phyloP scores from a whole-genome alignment of 1,140 invertebrate species.

The Vollenhovia emeryi region DNA sequence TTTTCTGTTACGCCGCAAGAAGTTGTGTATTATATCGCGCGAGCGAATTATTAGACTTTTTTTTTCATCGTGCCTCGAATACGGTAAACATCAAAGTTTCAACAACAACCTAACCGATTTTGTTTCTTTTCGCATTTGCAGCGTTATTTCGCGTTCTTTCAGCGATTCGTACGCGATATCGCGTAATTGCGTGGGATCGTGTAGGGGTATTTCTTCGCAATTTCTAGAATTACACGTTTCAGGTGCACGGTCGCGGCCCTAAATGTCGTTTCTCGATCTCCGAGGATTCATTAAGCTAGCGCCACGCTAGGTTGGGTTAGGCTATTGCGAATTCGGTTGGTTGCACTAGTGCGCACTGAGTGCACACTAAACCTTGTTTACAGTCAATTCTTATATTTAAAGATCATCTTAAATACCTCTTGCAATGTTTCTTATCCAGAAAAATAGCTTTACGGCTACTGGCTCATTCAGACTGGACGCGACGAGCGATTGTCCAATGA shows the following conservation, averaged over 20 bases:
- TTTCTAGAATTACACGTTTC: background rate
- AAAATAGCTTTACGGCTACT: no score
- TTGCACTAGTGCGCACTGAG: no score
- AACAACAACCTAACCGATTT: background rate
- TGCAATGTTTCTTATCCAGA: no score
- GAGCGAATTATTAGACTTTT: constrained; percentile 19
- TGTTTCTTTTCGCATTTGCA: background rate
- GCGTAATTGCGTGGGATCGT: background rate
- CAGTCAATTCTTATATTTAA: no score
- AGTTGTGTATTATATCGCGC: background rate
- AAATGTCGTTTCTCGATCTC: background rate
- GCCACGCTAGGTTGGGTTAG: no score
- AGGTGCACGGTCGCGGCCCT: background rate
- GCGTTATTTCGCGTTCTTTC: background rate
- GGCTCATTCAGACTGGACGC: no score
- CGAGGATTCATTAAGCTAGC: background rate
- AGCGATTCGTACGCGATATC: background rate
- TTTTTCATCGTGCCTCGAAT: background rate
- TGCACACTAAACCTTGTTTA: no score
- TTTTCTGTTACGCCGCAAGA: background rate
- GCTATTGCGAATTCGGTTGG: no score
- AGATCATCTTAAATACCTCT: no score
- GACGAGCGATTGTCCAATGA: no score
- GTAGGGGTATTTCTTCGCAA: background rate
- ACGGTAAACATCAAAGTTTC: constrained; percentile 15